Conservation (phyloP, 1,140 invertebrate species). For the Dufourea novaeangliae region DNA sequence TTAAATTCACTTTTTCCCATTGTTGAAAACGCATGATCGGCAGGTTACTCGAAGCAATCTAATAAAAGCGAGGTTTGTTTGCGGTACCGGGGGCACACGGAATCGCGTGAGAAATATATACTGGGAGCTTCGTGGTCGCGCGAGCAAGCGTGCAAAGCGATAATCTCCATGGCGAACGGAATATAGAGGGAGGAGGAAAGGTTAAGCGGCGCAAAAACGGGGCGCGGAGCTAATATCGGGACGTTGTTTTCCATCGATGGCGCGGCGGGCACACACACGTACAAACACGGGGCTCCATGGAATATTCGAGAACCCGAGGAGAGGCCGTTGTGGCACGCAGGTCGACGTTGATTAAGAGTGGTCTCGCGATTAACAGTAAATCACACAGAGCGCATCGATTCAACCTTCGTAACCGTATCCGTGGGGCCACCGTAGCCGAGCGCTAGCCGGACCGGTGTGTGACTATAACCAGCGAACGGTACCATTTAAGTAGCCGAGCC, state of each 20-base stretch:
- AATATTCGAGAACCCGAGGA: conserved; percentile 25
- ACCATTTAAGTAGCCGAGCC: conserved; percentile 54
- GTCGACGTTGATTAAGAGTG: conserved; percentile 49
- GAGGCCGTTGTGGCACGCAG: conserved; percentile 26
- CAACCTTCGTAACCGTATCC: conserved; percentile 36
- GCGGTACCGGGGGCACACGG: not conserved
- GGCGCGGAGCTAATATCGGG: conserved; percentile 45
- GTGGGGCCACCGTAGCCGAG: conserved; percentile 35
- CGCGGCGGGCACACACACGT: too few species aligned
- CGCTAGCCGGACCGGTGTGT: not conserved
- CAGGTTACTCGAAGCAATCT: too few species aligned
- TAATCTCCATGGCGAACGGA: too few species aligned
- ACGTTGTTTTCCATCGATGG: conserved; percentile 50
- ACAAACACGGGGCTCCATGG: too few species aligned
- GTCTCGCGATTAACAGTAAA: conserved; percentile 61
- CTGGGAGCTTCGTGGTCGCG: not conserved
- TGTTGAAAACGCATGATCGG: too few species aligned
- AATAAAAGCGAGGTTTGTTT: not conserved
- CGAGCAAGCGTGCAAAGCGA: not conserved
- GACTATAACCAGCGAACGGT: conserved; percentile 53
- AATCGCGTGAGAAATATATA: conserved; percentile 9
- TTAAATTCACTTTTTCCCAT: too few species aligned
- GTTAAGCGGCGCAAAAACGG: conserved; percentile 50
- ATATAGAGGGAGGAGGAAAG: conserved; percentile 23
- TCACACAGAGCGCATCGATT: conserved; percentile 51